Evolutionary conservation across 2,888 invertebrate species (phyloP).

Genomic region (Cephus runcator): DNA sequence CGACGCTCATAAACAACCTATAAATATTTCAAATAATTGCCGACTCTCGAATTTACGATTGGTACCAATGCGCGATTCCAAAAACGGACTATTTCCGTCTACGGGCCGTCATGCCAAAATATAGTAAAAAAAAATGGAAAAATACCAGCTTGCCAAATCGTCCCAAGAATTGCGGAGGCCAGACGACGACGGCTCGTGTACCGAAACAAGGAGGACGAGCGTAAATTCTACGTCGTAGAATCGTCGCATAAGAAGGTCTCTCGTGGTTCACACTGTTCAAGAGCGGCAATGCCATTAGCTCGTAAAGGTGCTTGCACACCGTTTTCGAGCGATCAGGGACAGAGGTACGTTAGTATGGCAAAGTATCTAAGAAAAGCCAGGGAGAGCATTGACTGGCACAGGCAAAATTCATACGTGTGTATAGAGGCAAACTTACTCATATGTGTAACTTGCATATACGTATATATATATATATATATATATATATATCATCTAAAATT

Average conservation of each 20-base stretch:
- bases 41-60: not conserved
- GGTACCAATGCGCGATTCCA: not conserved
- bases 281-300: not conserved
- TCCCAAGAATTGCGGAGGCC: not conserved
- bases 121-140: not conserved
- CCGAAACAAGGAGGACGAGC: not conserved
- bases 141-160: not conserved
- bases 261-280: not conserved
- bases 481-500: conserved; percentile 35
- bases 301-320: not conserved
- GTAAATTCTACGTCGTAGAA: not conserved
- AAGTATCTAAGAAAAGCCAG: not conserved
- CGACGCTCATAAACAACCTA: too few species aligned
- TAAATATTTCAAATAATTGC: too few species aligned
- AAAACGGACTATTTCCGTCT: not conserved
- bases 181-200: not conserved
- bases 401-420: not conserved
- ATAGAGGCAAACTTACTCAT: not conserved
- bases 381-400: conserved; percentile 38
- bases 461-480: too few species aligned
- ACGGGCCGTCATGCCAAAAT: not conserved
- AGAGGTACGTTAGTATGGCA: not conserved
- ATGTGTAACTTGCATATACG: conserved; percentile 14
- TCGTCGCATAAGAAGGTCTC: not conserved
- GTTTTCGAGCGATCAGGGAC: not conserved